These are phyloP conservation scores for Alaudala cheleensis DNA, from an alignment of 2,113 vertebrate genomes.

Conservation along the genomic window DNA sequence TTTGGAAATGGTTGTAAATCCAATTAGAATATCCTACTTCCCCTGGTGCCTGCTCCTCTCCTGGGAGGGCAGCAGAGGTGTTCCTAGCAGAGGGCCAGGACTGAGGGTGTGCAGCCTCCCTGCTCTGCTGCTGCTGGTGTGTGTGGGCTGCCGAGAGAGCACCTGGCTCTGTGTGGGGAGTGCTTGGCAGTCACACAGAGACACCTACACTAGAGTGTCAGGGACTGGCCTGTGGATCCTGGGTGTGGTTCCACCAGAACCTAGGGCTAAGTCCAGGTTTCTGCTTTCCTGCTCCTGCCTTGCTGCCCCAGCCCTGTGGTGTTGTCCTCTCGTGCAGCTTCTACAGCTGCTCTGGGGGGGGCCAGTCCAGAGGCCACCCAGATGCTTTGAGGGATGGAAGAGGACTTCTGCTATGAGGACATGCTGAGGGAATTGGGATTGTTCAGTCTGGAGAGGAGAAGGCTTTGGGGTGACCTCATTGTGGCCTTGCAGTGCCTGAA, in stretches of 20 bases:
- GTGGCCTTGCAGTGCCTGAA: background rate
- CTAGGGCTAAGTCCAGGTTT: background rate
- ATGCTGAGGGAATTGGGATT: background rate
- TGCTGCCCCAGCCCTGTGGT: fast-evolving
- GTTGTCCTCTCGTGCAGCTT: background rate
- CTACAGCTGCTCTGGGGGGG: background rate
- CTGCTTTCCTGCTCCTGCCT: background rate
- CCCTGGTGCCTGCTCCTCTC: background rate
- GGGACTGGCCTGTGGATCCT: background rate
- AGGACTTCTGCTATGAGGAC: background rate
- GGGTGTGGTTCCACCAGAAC: background rate
- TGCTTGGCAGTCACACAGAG: background rate
- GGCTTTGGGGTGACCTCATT: background rate
- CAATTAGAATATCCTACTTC: background rate
- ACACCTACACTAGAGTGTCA: background rate
- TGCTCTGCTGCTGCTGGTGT: background rate
- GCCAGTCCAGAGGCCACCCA: background rate
- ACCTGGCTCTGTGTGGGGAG: background rate
- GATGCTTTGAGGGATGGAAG: background rate
- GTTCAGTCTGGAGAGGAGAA: background rate
- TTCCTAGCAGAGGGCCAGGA: background rate
- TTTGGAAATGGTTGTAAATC: background rate
- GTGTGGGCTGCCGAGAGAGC: background rate
- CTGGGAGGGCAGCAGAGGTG: background rate
- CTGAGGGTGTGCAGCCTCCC: background rate